These are phyloP conservation scores for Heliconius charithonia DNA, from an alignment of 2,888 invertebrate species.

Conservation along the genomic window DNA sequence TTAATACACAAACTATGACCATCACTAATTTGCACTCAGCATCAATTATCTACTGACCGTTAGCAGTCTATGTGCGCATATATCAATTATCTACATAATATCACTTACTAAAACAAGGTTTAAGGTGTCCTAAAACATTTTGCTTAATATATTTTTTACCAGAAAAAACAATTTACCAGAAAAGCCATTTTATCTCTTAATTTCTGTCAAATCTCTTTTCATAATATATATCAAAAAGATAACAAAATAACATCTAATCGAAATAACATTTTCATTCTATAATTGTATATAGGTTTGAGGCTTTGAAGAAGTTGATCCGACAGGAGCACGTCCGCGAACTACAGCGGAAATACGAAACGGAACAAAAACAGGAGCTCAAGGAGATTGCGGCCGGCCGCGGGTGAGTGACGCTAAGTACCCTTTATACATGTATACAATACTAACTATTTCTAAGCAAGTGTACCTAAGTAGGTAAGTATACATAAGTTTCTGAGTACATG, in stretches of 20 bases:
- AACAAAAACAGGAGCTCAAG: constrained; percentile 88
- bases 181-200: too few species aligned
- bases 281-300: constrained; percentile 84
- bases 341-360: constrained; percentile 88
- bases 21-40: not conserved
- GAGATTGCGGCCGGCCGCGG: constrained; percentile 85
- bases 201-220: too few species aligned
- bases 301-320: constrained; percentile 90
- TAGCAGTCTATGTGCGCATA: not conserved
- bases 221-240: too few species aligned
- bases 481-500: too few species aligned
- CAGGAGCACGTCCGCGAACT: constrained; percentile 90
- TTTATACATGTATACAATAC: not conserved
- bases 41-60: not conserved
- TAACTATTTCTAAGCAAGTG: not conserved
- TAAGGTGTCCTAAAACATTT: not conserved
- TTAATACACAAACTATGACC: not conserved
- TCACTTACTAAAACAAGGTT: not conserved
- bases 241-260: too few species aligned
- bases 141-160: not conserved
- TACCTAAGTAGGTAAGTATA: not conserved
- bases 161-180: too few species aligned
- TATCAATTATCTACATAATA: not conserved
- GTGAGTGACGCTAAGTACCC: constrained; percentile 60
- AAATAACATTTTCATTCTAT: not conserved